Evolutionary conservation across 2,113 vertebrate genomes (phyloP).

Genomic region (Chauna torquata): DNA sequence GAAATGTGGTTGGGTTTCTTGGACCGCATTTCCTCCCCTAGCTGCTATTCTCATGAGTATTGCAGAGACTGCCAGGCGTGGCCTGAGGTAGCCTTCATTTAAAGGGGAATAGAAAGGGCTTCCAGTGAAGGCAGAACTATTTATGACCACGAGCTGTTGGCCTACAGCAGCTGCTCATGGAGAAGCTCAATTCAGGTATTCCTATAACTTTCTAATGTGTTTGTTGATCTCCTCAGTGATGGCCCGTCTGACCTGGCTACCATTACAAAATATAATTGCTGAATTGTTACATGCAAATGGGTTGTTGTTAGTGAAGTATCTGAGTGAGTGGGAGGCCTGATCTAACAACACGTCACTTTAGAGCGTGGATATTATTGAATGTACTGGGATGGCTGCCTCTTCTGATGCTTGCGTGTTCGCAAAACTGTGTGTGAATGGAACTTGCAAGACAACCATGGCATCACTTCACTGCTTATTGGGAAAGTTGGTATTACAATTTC

Average conservation of each 20-base stretch:
- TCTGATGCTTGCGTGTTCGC: background rate
- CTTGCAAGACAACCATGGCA: background rate
- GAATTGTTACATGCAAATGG: background rate
- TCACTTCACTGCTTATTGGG: background rate
- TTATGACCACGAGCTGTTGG: background rate
- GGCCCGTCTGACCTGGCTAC: background rate
- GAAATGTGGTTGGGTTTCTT: conserved; percentile 38
- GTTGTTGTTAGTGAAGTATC: background rate
- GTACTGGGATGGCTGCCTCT: background rate
- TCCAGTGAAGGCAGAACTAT: background rate
- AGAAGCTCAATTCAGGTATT: conserved; percentile 41
- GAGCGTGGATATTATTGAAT: background rate
- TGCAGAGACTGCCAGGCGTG: background rate
- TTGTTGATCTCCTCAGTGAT: background rate
- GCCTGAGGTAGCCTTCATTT: background rate
- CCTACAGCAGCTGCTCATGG: background rate
- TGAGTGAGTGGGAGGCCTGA: background rate
- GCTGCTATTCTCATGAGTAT: background rate
- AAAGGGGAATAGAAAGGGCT: conserved; percentile 4
- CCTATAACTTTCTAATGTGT: background rate
- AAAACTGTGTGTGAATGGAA: background rate
- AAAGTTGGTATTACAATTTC: background rate
- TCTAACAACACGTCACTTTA: background rate
- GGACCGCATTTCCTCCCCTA: conserved; percentile 42
- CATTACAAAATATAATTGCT: background rate